Percentiles rank a stretch among this genome's conserved stretches.
Evolutionary conservation across 1,140 invertebrate genomes (phyloP).

Genomic region (Drosophila rhopaloa): DNA sequence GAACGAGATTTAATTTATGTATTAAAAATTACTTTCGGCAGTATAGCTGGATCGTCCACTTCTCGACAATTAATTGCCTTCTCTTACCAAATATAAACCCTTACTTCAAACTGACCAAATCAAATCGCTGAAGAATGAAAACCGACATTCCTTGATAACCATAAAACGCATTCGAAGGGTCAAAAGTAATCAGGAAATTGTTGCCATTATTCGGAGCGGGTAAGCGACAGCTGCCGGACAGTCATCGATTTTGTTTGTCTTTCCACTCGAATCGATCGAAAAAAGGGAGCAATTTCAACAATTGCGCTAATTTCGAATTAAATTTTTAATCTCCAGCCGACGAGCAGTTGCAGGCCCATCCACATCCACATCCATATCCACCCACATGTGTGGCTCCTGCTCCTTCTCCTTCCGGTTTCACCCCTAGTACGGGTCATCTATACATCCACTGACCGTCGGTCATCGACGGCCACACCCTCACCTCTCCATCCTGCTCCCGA

Average conservation of each 20-base stretch:
- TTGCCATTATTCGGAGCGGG: constrained; percentile 55
- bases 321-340: constrained; percentile 74
- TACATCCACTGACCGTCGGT: constrained; percentile 55
- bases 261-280: constrained; percentile 46
- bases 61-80: too few species aligned
- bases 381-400: constrained; percentile 55
- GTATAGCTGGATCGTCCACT: too few species aligned
- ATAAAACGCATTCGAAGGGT: constrained; percentile 57
- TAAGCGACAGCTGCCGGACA: constrained; percentile 43
- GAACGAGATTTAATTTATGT: too few species aligned
- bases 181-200: constrained; percentile 78
- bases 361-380: constrained; percentile 11
- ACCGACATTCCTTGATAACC: constrained; percentile 54
- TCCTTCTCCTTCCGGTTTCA: constrained; percentile 34
- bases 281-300: constrained; percentile 76
- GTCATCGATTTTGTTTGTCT: constrained; percentile 66
- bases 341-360: constrained; percentile 54
- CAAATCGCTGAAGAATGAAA: constrained; percentile 35
- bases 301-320: constrained; percentile 83
- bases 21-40: too few species aligned
- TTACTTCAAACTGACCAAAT: constrained; percentile 26
- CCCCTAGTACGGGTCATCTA: constrained; percentile 55
- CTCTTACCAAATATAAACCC: background rate
- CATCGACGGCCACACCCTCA: constrained; percentile 33
- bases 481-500: background rate